A percentile compares a stretch with the other conserved stretches of the same genome.
These are phyloP conservation scores for Lichenostomus cassidix DNA, from an alignment of 2,113 vertebrate genomes.

Conservation along the genomic window DNA sequence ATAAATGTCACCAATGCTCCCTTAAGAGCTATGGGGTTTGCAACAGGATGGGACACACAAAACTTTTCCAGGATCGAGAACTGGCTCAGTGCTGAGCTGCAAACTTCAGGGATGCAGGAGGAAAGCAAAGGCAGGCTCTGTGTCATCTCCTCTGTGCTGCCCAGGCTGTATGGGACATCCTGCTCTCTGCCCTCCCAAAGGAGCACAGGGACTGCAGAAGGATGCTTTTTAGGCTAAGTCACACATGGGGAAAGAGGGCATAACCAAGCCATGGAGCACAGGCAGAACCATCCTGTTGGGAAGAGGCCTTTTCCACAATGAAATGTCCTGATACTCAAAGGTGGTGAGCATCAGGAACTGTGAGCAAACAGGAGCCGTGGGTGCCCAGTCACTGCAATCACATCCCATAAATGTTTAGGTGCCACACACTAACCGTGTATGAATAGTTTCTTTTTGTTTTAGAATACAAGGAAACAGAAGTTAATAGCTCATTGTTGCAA, in stretches of 20 bases:
- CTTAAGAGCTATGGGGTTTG: background rate
- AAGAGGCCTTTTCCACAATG: background rate
- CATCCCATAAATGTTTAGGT: background rate
- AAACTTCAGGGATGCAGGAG: background rate
- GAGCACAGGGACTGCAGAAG: rapidly evolving
- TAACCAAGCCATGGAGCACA: background rate
- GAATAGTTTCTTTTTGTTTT: background rate
- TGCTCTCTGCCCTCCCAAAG: background rate
- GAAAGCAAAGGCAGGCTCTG: background rate
- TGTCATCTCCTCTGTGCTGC: background rate
- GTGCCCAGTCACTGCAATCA: background rate
- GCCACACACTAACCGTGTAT: rapidly evolving
- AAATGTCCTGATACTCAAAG: background rate
- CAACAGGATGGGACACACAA: rapidly evolving
- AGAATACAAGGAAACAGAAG: background rate
- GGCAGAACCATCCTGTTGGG: background rate
- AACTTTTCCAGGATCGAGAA: background rate
- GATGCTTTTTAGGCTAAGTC: background rate
- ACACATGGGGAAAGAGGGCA: background rate
- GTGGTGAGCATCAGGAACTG: background rate
- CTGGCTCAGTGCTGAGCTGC: background rate
- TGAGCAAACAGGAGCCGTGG: background rate
- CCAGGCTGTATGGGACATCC: background rate
- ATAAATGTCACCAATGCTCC: background rate
- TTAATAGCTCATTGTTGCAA: background rate